These are phyloP conservation scores for Liolophura sinensis DNA, from an alignment of 1,140 invertebrate species.

Conservation along the genomic window DNA sequence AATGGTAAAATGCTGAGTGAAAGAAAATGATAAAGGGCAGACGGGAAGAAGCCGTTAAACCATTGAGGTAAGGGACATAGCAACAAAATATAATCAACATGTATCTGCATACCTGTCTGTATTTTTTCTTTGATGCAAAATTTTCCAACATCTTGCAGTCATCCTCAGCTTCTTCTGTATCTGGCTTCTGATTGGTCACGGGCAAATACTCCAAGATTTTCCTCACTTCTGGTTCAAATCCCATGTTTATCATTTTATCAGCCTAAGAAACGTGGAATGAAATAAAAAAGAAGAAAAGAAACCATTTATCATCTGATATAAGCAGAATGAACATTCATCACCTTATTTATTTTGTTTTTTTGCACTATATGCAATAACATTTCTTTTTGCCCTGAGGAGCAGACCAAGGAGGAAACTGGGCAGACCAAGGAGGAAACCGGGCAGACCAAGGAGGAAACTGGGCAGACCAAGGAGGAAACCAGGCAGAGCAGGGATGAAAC, in stretches of 20 bases:
- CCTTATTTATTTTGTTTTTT: neutral
- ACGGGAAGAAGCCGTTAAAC: no score
- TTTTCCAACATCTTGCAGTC: slow-evolving; percentile 88
- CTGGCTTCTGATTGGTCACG: slow-evolving; percentile 97
- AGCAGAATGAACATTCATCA: neutral
- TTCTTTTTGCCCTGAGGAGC: no score
- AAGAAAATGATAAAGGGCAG: no score
- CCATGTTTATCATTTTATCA: slow-evolving; percentile 99
- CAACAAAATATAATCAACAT: no score
- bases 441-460: no score
- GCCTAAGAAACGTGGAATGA: no score
- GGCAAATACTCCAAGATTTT: slow-evolving; percentile 99
- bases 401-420: no score
- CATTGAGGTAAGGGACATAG: no score
- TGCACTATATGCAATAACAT: neutral
- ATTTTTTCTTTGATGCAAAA: slow-evolving; percentile 92
- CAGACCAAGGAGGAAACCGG: no score
- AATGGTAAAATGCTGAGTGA: no score
- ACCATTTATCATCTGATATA: neutral
- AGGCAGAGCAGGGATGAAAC: no score
- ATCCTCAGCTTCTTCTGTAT: slow-evolving; percentile 98
- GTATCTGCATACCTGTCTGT: slow-evolving; percentile 81
- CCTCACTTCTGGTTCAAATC: slow-evolving; percentile 97
- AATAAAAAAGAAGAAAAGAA: neutral
- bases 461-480: no score